Base-by-base conservation (phyloP, 2,113 vertebrate species). In the Muntiacus reevesi region DNA sequence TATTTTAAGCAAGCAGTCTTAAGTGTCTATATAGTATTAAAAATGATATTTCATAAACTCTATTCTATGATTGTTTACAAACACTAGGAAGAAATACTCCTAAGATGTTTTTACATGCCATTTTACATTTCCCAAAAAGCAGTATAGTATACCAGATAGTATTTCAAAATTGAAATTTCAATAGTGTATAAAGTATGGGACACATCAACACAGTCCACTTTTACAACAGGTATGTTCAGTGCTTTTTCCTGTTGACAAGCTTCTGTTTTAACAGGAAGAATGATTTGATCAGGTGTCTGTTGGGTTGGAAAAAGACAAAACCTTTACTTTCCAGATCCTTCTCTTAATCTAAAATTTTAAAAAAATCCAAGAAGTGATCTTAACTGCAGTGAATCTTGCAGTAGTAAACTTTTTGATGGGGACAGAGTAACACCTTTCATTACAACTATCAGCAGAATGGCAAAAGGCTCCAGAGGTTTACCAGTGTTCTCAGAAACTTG, bases 371-470 rank as follows among this genome's bases (percentile, higher is more conserved):
- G 93, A 97, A 92, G 91, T 97, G 89, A 98, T 98, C 40, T 96
- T 94, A 98, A 98, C 33, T 98, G 98, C 95, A 97, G 85, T 71
- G 95, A 67, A 96, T 94, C 50, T 13, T 93, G 90, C 94, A 96
- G 97, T 89, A 98, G 97, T 97, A 98, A 98, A 99, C 98, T 98
- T 98, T 98, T 91, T 89, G 87, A 94, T 96, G 87, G 85, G 88
- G 90, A 3, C 27, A 95, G 98, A 98, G 98, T 99, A 99, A 98
- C 98, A 98, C 97, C 98, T 99, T 98, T 98, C 97, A 94, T 98
- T 97, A 97, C 98, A 98, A 98, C 98, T 97, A 97, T 90, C 97
- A 97, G 96, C 96, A 98, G 92, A 94, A 98, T 85, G 95, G 92
- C 97, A 98, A 94, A 98, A 96, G 96, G 96, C 94, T 98, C 91